Evolutionary conservation across 2,113 vertebrate genomes (phyloP).

Genomic region (Hoplias malabaricus): DNA sequence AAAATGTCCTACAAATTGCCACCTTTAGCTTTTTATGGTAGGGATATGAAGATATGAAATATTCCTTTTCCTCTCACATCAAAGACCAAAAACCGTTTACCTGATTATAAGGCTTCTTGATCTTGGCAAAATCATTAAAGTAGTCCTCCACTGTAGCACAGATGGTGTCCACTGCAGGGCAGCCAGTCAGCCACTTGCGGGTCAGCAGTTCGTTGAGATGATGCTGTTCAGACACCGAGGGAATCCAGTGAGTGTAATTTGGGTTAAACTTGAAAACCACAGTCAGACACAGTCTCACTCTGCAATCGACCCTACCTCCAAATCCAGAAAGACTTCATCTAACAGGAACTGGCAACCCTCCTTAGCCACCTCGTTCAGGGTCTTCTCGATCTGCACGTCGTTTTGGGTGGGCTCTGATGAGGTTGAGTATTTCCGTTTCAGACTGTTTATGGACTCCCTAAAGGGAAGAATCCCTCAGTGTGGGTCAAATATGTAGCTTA

Average conservation of each 20-base stretch:
- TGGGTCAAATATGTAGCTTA: too few species aligned
- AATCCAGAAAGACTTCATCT: constrained; percentile 95
- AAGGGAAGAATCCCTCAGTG: neutral
- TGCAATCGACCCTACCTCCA: constrained; percentile 78
- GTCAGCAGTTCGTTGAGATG: constrained; percentile 92
- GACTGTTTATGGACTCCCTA: constrained; percentile 92
- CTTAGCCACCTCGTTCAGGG: constrained; percentile 85
- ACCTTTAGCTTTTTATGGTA: neutral
- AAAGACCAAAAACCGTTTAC: constrained; percentile 59
- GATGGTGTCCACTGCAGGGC: constrained; percentile 93
- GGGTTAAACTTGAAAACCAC: neutral
- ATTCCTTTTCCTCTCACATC: too few species aligned
- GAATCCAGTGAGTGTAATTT: neutral
- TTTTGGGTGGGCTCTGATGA: constrained; percentile 75
- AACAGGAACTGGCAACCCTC: constrained; percentile 90
- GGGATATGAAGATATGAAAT: neutral
- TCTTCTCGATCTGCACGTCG: constrained; percentile 81
- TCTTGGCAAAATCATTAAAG: constrained; percentile 96
- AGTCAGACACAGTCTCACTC: neutral
- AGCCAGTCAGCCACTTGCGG: constrained; percentile 89
- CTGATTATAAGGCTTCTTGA: constrained; percentile 94
- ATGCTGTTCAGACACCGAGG: constrained; percentile 71
- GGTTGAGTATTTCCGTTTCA: constrained; percentile 92
- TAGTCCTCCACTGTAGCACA: constrained; percentile 98
- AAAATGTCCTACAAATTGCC: too few species aligned